These are phyloP conservation scores for Martes flavigula DNA, from an alignment of 2,797 vertebrate genomes.

Conservation along the genomic window DNA sequence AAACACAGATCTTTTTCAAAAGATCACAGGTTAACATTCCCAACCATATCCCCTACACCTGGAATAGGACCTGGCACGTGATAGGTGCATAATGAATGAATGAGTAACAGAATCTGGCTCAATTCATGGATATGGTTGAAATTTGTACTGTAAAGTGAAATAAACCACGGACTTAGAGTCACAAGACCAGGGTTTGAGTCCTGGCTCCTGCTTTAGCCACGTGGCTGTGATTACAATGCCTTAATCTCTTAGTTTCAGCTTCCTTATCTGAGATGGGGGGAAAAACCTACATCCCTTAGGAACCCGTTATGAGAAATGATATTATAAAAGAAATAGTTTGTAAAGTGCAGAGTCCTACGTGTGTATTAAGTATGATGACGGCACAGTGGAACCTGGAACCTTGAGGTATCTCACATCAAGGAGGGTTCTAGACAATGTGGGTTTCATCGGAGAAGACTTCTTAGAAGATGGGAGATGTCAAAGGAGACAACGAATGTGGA, in stretches of 20 bases:
- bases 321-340: not conserved
- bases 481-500: not conserved
- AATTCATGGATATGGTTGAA: not conserved
- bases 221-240: not conserved
- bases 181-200: not conserved
- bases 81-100: not conserved
- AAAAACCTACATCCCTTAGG: not conserved
- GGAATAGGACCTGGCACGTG: not conserved
- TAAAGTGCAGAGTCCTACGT: not conserved
- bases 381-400: not conserved
- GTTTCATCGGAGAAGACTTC: not conserved
- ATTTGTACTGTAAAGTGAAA: not conserved
- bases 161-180: not conserved
- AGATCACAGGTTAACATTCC: not conserved
- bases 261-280: not conserved
- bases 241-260: not conserved
- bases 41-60: not conserved
- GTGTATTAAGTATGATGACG: not conserved
- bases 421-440: not conserved
- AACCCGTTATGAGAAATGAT: not conserved
- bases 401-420: not conserved
- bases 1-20: not conserved
- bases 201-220: not conserved
- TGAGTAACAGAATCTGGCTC: not conserved
- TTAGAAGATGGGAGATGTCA: not conserved